Percentiles rank a stretch among this genome's conserved stretches.
Conservation (phyloP, 2,113 vertebrate species). For the Acrocephalus kingi region DNA sequence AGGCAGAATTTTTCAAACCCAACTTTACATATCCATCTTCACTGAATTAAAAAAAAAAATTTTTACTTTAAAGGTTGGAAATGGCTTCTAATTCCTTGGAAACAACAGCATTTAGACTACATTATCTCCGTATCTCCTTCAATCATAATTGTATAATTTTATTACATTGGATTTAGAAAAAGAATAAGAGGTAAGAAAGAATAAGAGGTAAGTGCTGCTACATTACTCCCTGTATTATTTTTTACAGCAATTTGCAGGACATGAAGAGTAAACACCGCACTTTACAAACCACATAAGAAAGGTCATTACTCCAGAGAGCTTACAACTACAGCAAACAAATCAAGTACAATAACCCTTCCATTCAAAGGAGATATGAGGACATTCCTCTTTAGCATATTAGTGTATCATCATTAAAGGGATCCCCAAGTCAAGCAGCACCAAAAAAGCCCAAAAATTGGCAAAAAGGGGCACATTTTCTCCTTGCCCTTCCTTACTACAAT, state of each 20-base stretch:
- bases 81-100: neutral
- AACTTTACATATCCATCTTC: neutral
- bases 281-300: neutral
- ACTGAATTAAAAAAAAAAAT: neutral
- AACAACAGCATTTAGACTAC: neutral
- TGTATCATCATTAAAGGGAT: neutral
- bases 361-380: neutral
- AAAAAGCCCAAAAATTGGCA: neutral
- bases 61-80: neutral
- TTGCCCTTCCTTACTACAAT: neutral
- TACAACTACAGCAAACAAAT: constrained; percentile 2
- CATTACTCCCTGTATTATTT: neutral
- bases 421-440: neutral
- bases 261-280: neutral
- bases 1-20: neutral
- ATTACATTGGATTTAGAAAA: neutral
- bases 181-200: neutral
- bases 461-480: neutral
- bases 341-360: neutral
- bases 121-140: neutral
- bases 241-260: constrained; percentile 18
- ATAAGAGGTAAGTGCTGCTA: neutral
- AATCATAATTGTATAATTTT: neutral
- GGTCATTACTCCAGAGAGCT: neutral
- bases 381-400: neutral